Base-by-base conservation (phyloP, 2,888 invertebrate genomes). In the Caenorhabditis afra region DNA sequence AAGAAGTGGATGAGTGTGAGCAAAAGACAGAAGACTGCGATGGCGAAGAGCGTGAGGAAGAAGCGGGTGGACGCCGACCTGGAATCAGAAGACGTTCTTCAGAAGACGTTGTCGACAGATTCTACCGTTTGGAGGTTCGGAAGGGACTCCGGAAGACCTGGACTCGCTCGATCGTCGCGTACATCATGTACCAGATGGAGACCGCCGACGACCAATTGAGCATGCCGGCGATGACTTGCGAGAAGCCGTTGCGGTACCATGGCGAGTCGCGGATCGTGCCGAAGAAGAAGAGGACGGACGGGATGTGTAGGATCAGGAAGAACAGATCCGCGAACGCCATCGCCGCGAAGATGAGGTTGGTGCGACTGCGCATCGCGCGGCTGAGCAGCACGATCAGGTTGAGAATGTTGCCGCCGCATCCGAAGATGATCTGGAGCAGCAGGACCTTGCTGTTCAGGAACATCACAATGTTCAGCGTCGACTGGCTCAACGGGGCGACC, bases 151-250 rank as follows among this genome's bases (percentile, higher is more conserved):
- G 68, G 55, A 84, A 80, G 3, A 85, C 85, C 50, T 83, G 82
- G 11, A 86, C 85, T 12, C 86, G 65, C 50, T 86, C 86, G 61
- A 85, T 81, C 22, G 86, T 86, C 14, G 85, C 85, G 67, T 85
- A 85, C 61, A 85, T 79, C 85, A 86, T 86, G 49, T 45, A 84
- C 85, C 84, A 86, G 41, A 86, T 86, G 45, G 86, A 86, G 3
- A 80, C 61, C 10, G 86, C 84, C 37, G 85, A 85, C 37, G 65
- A 82, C 86, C 86, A 86, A 59, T 85, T 86, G 61, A 59, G 45
- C 58, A 83, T 53, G 10, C 77, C 81, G 5, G 79, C 79, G 41
- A 82, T 59, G 18, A 76, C 59, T 39, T 78, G 79, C 14, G 74
- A 73, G 50, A 75, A 73, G 39, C 74, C 50, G 22, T 70, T 59